Evolutionary conservation across 2,888 invertebrate genomes (phyloP).

Genomic region (Agrochola lychnidis): DNA sequence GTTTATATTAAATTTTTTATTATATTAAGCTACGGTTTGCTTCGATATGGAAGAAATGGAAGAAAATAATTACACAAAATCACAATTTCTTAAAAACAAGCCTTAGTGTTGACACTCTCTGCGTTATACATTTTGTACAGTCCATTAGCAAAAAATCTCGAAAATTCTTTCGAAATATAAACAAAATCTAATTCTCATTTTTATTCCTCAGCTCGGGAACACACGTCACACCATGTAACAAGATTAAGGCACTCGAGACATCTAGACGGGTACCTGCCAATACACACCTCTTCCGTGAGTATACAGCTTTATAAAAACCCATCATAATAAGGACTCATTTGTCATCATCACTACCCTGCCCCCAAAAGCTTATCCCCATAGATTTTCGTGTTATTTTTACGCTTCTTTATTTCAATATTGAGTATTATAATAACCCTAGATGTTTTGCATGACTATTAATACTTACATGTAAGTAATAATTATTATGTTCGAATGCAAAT

Average conservation of each 20-base stretch:
- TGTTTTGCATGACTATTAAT: constrained; percentile 74
- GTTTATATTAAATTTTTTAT: neutral
- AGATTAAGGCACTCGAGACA: constrained; percentile 87
- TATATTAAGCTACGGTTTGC: neutral
- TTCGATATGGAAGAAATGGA: neutral
- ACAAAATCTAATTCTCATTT: constrained; percentile 42
- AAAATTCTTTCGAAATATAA: neutral
- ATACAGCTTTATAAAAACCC: constrained; percentile 57
- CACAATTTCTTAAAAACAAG: neutral
- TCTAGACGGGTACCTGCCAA: constrained; percentile 80
- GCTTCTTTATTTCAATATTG: constrained; percentile 80
- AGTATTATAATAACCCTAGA: constrained; percentile 63
- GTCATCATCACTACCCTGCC: constrained; percentile 71
- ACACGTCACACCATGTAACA: constrained; percentile 84
- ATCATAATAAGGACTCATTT: constrained; percentile 57
- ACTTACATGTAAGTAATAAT: constrained; percentile 42
- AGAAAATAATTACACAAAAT: neutral
- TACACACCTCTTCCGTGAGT: constrained; percentile 85
- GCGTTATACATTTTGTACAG: neutral
- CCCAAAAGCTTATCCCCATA: constrained; percentile 84
- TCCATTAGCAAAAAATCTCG: constrained; percentile 20
- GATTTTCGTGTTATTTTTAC: constrained; percentile 81
- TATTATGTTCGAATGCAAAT: constrained; percentile 46
- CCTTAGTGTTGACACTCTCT: constrained; percentile 39
- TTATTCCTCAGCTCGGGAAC: constrained; percentile 83